A percentile compares a stretch with the other conserved stretches of the same genome.
These are phyloP conservation scores for Cyphomyrmex costatus DNA, from an alignment of 1,140 invertebrate species.

Conservation along the genomic window DNA sequence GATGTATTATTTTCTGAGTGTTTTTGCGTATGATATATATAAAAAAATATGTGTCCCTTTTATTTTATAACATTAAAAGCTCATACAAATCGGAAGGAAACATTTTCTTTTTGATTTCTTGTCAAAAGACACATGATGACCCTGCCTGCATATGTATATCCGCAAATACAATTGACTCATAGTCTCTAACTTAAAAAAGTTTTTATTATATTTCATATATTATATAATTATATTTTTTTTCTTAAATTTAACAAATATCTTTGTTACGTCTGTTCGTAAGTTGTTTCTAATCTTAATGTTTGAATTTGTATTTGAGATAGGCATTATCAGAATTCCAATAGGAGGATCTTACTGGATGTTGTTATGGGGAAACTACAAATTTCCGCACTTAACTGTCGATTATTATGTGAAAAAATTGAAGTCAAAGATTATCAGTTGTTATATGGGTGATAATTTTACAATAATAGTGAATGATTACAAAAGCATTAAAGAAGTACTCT, in stretches of 20 bases:
- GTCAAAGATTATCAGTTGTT: constrained; percentile 84
- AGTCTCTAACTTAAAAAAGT: neutral
- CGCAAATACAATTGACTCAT: no score
- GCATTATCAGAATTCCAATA: constrained; percentile 77
- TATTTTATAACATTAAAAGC: no score
- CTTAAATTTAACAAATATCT: neutral
- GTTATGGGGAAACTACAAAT: constrained; percentile 76
- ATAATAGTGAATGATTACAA: constrained; percentile 82
- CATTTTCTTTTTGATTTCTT: no score
- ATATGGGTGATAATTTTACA: constrained; percentile 80
- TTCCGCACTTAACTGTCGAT: constrained; percentile 66
- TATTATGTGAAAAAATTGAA: constrained; percentile 81
- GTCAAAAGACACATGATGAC: no score
- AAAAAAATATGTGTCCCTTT: no score
- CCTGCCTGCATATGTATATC: no score
- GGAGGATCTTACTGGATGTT: constrained; percentile 79
- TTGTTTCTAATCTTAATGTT: neutral
- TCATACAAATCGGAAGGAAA: no score
- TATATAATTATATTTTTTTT: no score
- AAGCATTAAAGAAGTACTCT: constrained; percentile 83
- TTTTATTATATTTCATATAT: neutral
- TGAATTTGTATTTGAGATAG: constrained; percentile 55
- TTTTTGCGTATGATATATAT: no score
- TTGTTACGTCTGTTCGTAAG: neutral
- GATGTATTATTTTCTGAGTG: no score